Evolutionary conservation across 2,113 vertebrate genomes (phyloP), one percentile per base, ranked within the genome.

Genomic region (Semicossyphus pulcher): DNA sequence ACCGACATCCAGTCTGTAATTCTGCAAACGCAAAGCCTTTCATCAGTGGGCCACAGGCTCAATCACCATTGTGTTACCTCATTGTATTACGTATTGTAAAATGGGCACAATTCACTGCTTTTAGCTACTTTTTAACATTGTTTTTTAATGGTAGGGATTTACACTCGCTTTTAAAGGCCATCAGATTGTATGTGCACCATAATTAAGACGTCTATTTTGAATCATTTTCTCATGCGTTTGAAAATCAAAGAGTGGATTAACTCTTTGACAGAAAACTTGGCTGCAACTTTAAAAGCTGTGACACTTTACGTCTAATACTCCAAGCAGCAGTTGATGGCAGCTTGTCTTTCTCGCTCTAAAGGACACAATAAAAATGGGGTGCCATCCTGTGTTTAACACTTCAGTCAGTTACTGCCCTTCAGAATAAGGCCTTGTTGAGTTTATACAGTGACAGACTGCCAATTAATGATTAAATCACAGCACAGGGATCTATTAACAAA

Each of bases 391-490:
- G 10, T 64, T 59, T 31, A 16, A 49, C 18, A 59, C 52, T 59
- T 59, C 21, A 63, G 34, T 69, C 56, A 25, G 42, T 58, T 56
- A 15, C 37, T 65, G 63, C 34, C 54, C 45, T 52, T 75, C 31
- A 66, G 47, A 69, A 41, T 26, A 32, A 47, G 10, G 28, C 48
- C 44, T 42, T 32, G 44, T 59, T 56, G 52, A 64, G 51, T 58
- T 59, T 29, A 47, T n/a, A 29, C 32, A 26, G 57, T 76, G 78
- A 65, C 72, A 76, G 63, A 48, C 68, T 23, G 73, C 41, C 52
- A 57, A 58, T 71, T 64, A 66, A 72, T 60, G 45, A 77, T 69
- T 23, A 61, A 72, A 72, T 56, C 9, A 47, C 42, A 58, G 67
- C 47, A 34, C 16, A 31, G 25, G 51, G 48, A 72, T 34, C 59